Evolutionary conservation across 2,113 vertebrate species (phyloP), one percentile per base, ranked within the genome.

Genomic region (Hydrochoerus hydrochaeris): DNA sequence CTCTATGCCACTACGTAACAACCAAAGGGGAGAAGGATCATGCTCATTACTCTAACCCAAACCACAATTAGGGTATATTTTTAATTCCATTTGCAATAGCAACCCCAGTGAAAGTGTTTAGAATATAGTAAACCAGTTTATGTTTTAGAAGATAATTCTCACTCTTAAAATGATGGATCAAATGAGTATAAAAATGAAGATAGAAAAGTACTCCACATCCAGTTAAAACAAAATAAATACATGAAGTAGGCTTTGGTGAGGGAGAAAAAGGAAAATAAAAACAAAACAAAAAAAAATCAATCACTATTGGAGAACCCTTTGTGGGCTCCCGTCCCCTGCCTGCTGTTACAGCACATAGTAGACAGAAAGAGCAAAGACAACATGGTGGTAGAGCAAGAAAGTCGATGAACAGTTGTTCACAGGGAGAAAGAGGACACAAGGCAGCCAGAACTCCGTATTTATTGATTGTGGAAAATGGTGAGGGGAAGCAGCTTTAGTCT

Each of bases 61-160:
- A 4, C 30, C 41, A 75, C 30, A 67, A 58, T n/a, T 73, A 22
- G 9, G 28, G 24, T 77, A 2, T 84, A 44, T n/a, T 92, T 93
- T 88, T 88, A 58, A 35, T 84, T 65, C 4, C 44, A 93, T 73
- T 44, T 93, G 5, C 32, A 96, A 60, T 60, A 88, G 20, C 62
- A 78, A 63, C 17, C 10, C 12, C 14, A 63, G 3, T 84, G 82
- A 86, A 84, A 83, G 24, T 80, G 87, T 81, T 80, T 67, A 32
- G 54, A 88, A 63, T 78, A 35, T 62, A 65, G 65, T 49, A 78
- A 80, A 3, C 3, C 54, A 35, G 87, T 44, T 94, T 90, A 11
- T 10, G 85, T 82, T 89, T 92, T 81, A 57, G 81, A 95, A 32
- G 22, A 83, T 75, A 91, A 63, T 83, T 16, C 19, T 83, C n/a